Evolutionary conservation across 1,140 invertebrate species (phyloP).

Genomic region (Caenorhabditis remanei): DNA sequence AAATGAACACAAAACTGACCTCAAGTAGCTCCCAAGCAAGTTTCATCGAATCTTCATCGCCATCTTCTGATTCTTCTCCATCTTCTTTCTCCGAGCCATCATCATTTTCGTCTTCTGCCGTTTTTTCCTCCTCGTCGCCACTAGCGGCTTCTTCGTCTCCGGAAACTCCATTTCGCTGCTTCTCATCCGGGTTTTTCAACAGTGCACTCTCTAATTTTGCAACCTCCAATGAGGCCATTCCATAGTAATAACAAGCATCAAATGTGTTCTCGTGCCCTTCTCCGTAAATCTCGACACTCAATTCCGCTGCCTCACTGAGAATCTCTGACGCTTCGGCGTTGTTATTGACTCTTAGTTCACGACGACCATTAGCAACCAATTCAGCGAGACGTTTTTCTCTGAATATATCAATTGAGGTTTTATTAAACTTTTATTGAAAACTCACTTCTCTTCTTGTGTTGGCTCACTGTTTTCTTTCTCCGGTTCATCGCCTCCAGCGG

Average conservation of each 20-base stretch:
- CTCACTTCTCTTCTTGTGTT: constrained; percentile 1
- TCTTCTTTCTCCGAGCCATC: constrained; percentile 6
- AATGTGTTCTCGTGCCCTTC: background rate
- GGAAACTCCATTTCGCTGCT: background rate
- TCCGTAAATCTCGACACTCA: constrained; percentile 9
- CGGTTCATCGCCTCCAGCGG: too few relatives aligned
- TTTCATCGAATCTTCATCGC: constrained; percentile 7
- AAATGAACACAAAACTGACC: background rate
- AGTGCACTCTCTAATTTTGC: background rate
- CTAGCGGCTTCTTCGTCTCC: background rate
- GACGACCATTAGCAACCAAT: background rate
- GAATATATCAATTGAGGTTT: background rate
- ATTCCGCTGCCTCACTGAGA: background rate
- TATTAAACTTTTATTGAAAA: too few relatives aligned
- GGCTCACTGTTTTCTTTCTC: background rate
- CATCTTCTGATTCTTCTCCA: constrained; percentile 26
- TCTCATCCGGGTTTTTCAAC: background rate
- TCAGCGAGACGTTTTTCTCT: background rate
- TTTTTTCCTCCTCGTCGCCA: background rate
- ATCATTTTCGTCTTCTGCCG: background rate
- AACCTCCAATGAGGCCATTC: constrained; percentile 15
- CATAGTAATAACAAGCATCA: constrained; percentile 10
- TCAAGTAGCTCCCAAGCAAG: constrained; percentile 38
- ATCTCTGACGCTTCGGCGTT: background rate
- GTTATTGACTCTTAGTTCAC: constrained; percentile 3